phyloP scores from a whole-genome alignment of 2,888 invertebrate species.

The Drosophila colorata region DNA sequence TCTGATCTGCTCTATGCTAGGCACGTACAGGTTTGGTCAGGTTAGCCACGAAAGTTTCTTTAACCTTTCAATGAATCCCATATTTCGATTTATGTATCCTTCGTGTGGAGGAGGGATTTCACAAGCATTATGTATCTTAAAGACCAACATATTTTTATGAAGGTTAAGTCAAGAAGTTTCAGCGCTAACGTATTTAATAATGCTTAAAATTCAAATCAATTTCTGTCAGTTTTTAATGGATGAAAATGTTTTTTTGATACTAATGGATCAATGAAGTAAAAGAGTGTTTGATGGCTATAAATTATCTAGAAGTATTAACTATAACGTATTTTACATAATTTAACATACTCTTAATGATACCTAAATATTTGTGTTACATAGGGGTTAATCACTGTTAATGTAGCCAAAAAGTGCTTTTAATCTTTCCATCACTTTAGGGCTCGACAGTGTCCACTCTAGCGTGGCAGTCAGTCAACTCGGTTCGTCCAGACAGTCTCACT shows the following conservation, averaged over 20 bases:
- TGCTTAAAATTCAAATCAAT: too few relatives aligned
- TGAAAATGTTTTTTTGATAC: too few relatives aligned
- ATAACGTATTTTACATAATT: too few relatives aligned
- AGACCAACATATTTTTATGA: slow-evolving; percentile 1
- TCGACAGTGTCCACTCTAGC: slow-evolving; percentile 40
- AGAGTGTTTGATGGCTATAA: too few relatives aligned
- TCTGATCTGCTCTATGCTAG: slow-evolving; percentile 41
- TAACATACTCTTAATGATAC: too few relatives aligned
- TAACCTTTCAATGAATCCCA: slow-evolving; percentile 31
- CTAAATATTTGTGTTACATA: neutral
- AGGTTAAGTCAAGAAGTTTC: neutral
- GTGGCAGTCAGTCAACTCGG: slow-evolving; percentile 20
- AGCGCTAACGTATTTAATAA: neutral
- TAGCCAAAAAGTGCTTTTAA: neutral
- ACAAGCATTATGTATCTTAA: slow-evolving; percentile 8
- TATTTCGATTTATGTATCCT: slow-evolving; percentile 9
- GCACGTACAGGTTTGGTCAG: slow-evolving; percentile 43
- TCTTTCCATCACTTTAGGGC: slow-evolving; percentile 8
- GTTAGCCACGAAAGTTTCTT: slow-evolving; percentile 21
- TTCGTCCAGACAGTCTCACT: slow-evolving; percentile 12
- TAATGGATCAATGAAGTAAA: too few relatives aligned
- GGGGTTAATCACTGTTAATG: neutral
- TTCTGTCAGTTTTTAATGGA: neutral
- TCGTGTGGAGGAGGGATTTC: too few relatives aligned
- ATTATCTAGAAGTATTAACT: too few relatives aligned